A percentile compares a stretch with the other conserved stretches of the same genome.
phyloP scores from a whole-genome alignment of 2,113 vertebrate genomes.

The Pogona vitticeps region DNA sequence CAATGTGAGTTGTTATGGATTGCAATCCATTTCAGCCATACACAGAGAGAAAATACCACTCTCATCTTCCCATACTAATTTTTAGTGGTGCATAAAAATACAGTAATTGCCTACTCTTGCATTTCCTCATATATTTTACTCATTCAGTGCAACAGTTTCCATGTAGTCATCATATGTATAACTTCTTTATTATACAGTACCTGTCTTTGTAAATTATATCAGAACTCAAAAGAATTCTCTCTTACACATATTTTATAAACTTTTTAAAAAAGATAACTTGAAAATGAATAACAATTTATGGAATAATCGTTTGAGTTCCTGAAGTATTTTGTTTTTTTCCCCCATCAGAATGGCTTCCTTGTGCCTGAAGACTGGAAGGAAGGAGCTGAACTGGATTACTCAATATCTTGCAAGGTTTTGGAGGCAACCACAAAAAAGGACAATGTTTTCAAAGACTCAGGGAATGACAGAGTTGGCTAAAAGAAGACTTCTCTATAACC shows the following conservation, averaged over 20 bases:
- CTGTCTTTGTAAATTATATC: not conserved
- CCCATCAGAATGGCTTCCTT: conserved; percentile 72
- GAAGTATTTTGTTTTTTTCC: conserved; percentile 15
- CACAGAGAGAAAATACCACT: too few relatives aligned
- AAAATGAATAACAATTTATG: not conserved
- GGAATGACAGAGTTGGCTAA: not conserved
- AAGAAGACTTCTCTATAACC: conserved; percentile 37
- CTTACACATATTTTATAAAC: not conserved
- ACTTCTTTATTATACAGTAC: too few relatives aligned
- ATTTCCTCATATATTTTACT: too few relatives aligned
- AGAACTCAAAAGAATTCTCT: not conserved
- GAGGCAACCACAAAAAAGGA: conserved; percentile 24
- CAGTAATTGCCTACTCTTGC: too few relatives aligned
- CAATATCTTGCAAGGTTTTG: conserved; percentile 48
- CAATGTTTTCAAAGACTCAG: conserved; percentile 53
- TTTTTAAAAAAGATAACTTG: not conserved
- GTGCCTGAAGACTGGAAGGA: conserved; percentile 54
- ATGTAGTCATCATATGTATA: too few relatives aligned
- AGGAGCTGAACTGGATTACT: conserved; percentile 17
- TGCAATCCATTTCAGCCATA: too few relatives aligned
- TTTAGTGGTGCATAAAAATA: too few relatives aligned
- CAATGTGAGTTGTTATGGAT: too few relatives aligned
- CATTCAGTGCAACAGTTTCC: too few relatives aligned
- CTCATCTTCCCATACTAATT: too few relatives aligned
- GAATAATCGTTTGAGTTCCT: not conserved